These are phyloP conservation scores for Scomber colias DNA, from an alignment of 2,113 vertebrate species.

Conservation along the genomic window DNA sequence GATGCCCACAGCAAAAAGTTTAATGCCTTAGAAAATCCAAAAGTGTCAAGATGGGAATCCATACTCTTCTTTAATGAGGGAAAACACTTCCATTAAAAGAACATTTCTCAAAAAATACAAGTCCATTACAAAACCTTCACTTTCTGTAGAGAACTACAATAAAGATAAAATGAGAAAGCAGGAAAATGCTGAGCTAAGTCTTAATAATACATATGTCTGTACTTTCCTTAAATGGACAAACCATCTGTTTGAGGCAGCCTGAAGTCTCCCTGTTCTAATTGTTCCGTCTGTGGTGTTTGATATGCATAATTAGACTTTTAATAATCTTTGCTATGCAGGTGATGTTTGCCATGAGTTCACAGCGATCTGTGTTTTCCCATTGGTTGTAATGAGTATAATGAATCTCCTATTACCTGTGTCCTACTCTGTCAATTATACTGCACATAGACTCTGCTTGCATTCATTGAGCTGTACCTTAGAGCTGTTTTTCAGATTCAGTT, in stretches of 20 bases:
- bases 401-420: conserved; percentile 19
- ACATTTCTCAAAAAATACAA: conserved; percentile 10
- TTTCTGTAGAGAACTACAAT: background rate
- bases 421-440: background rate
- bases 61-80: conserved; percentile 7
- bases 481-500: background rate
- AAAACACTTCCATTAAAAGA: conserved; percentile 32
- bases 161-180: conserved; percentile 19
- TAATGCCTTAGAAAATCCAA: conserved; percentile 1
- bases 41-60: background rate
- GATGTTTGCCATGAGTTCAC: conserved; percentile 71
- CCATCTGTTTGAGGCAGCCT: conserved; percentile 78
- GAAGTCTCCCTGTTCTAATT: conserved; percentile 72
- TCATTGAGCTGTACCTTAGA: too few relatives aligned
- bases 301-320: conserved; percentile 84
- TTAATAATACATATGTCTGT: conserved; percentile 64
- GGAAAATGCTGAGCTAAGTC: conserved; percentile 44
- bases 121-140: background rate
- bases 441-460: background rate
- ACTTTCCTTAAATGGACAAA: conserved; percentile 62
- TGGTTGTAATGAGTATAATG: conserved; percentile 30
- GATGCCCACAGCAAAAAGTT: background rate
- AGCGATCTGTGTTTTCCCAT: conserved; percentile 34
- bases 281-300: conserved; percentile 79
- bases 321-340: conserved; percentile 80